These are phyloP conservation scores for Ceyx cyanopectus DNA, from an alignment of 2,113 vertebrate species.

Conservation along the genomic window DNA sequence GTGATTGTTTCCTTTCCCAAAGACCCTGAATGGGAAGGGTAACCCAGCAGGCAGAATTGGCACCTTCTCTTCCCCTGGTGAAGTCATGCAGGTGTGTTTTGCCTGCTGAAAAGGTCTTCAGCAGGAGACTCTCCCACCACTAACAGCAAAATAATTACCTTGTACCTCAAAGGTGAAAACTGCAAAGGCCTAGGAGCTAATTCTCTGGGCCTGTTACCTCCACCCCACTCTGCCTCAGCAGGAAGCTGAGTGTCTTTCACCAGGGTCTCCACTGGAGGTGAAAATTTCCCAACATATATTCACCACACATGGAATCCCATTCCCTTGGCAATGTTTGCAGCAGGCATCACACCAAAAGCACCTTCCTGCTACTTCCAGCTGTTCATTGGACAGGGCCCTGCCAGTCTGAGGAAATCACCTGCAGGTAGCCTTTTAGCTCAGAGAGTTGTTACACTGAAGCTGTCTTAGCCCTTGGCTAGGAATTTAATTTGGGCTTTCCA, in stretches of 20 bases:
- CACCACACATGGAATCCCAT: background rate
- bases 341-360: background rate
- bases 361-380: background rate
- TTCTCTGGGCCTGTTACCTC: background rate
- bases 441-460: background rate
- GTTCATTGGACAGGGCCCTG: background rate
- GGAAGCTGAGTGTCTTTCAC: background rate
- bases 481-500: background rate
- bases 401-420: background rate
- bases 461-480: background rate
- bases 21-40: background rate
- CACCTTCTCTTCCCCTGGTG: background rate
- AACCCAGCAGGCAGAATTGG: background rate
- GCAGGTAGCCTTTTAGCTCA: background rate
- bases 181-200: background rate
- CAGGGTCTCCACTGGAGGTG: background rate
- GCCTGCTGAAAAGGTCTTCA: background rate
- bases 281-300: background rate
- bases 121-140: background rate
- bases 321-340: background rate
- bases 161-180: background rate
- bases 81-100: background rate
- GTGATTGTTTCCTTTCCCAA: background rate
- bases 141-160: background rate
- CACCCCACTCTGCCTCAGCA: background rate